A percentile compares a stretch with the other conserved stretches of the same genome.
Conservation (phyloP, 2,888 invertebrate species). For the Scaptomyza caliginosa region DNA sequence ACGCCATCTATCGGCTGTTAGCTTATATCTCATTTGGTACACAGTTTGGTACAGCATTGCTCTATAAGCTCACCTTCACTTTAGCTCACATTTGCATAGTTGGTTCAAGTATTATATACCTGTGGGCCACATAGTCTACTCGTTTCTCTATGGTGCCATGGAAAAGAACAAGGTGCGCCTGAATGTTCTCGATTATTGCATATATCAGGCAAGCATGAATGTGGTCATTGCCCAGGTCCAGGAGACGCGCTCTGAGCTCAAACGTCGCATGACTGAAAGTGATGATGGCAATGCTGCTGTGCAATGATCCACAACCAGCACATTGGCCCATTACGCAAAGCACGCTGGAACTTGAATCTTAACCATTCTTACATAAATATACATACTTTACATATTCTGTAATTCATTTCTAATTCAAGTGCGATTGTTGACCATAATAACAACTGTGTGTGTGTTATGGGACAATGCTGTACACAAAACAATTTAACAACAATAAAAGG, state of each 20-base stretch:
- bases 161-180: constrained; percentile 86
- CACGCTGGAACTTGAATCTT: not conserved
- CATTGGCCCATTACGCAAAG: not conserved
- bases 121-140: constrained; percentile 86
- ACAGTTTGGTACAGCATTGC: not conserved
- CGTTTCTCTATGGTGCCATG: constrained; percentile 88
- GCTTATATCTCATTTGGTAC: not conserved
- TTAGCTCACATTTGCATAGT: constrained; percentile 83
- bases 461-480: not conserved
- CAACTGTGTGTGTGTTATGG: not conserved
- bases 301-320: not conserved
- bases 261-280: constrained; percentile 6
- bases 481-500: not conserved
- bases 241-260: constrained; percentile 55
- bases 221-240: constrained; percentile 85
- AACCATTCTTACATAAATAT: not conserved
- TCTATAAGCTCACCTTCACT: not conserved
- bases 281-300: not conserved
- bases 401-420: not conserved
- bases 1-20: not conserved
- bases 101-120: constrained; percentile 89
- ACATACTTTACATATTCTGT: not conserved
- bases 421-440: constrained; percentile 5
- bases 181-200: constrained; percentile 89
- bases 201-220: constrained; percentile 91